Evolutionary conservation across 2,797 vertebrate genomes (phyloP), one percentile per base, ranked within the genome.

Genomic region (Gambelia wislizenii): DNA sequence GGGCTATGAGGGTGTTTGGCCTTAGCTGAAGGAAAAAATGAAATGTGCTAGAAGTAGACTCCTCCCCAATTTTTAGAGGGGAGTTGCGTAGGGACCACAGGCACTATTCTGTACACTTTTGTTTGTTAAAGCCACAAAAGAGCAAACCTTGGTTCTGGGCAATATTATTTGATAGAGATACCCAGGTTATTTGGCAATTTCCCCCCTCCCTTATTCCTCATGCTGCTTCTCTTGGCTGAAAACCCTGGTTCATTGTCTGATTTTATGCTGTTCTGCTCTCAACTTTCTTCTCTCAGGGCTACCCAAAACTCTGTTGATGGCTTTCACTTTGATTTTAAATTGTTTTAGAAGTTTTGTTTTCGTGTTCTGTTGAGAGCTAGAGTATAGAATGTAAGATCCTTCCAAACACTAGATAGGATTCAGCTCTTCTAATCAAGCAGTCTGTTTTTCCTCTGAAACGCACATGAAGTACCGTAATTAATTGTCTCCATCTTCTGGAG

Each of bases 401-500:
- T n/a, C n/a, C 47, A 78, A 54, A 52, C 47, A 52, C 27, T 54
- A 49, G 47, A 12, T 61, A 64, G 1, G 42, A 30, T 30, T 64
- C 30, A 42, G 67, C 67, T 14, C 74, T 56, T 85, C 25, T 64
- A 2, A 56, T 72, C 25, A 52, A 72, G 25, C 16, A 20, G 13
- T 80, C 27, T 54, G 36, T 27, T 67, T 69, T 86, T 2, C 14
- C 9, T 52, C 25, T 70, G 61, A 52, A 69, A 69, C 36, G 79
- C 59, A 56, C 22, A 42, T 47, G 36, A 67, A 83, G 74, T n/a
- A n/a, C n/a, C n/a, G n/a, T 86, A 69, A n/a, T 27, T 61, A 49
- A 22, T 69, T 86, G 89, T 80, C 59, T 83, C 89, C 89, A 87
- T 78, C 89, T 87, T 49, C 59, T 77, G 89, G 70, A 44, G 36